These are phyloP conservation scores for Wiebesia pumilae DNA, from an alignment of 1,140 invertebrate species.

Conservation along the genomic window DNA sequence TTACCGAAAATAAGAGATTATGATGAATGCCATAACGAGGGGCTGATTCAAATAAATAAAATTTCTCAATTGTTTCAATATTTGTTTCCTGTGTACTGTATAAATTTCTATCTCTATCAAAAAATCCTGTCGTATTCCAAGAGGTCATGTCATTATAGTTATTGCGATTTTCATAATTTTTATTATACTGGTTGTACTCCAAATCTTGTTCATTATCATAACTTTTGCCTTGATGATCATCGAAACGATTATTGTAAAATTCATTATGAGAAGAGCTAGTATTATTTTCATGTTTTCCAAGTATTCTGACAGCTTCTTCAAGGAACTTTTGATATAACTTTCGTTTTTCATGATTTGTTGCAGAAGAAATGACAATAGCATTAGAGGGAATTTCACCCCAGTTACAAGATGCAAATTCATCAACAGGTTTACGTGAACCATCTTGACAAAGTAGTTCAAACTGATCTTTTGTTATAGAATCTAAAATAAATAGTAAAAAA, in stretches of 20 bases:
- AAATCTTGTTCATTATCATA: conserved; percentile 50
- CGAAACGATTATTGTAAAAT: conserved; percentile 57
- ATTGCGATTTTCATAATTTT: conserved; percentile 57
- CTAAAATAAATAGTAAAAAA: conserved; percentile 50
- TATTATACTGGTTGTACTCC: conserved; percentile 49
- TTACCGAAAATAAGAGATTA: conserved; percentile 83
- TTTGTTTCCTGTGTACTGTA: conserved; percentile 50
- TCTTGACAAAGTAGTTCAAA: conserved; percentile 93
- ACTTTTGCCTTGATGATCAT: conserved; percentile 44
- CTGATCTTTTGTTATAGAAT: conserved; percentile 74
- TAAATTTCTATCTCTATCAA: conserved; percentile 28
- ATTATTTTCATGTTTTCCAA: conserved; percentile 61
- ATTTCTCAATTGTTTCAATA: conserved; percentile 75
- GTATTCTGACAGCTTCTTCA: conserved; percentile 74
- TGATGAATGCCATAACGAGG: conserved; percentile 80
- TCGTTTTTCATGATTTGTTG: conserved; percentile 78
- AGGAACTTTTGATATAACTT: conserved; percentile 77
- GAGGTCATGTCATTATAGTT: conserved; percentile 50
- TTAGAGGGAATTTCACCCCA: conserved; percentile 92
- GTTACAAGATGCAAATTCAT: conserved; percentile 87
- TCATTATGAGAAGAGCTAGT: conserved; percentile 41
- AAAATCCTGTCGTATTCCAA: conserved; percentile 51
- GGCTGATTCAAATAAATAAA: conserved; percentile 83
- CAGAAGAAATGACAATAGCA: conserved; percentile 91
- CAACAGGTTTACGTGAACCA: conserved; percentile 82